Conservation (phyloP, 2,888 invertebrate genomes). For the Acanthosepion esculentum region DNA sequence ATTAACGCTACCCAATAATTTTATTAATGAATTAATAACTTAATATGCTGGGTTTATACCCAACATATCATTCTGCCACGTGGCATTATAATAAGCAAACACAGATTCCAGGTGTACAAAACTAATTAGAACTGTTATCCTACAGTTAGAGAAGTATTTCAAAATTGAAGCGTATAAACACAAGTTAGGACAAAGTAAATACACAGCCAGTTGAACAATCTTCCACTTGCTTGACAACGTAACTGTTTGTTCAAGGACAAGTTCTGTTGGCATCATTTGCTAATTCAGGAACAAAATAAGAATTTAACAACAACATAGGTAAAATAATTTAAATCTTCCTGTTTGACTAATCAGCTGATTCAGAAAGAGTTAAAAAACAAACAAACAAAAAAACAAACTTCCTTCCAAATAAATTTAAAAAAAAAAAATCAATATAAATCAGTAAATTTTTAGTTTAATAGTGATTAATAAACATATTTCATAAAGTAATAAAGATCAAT, state of each 20-base stretch:
- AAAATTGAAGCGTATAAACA: neutral
- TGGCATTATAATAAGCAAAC: neutral
- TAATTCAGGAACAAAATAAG: neutral
- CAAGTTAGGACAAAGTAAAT: neutral
- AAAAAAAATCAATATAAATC: too few relatives aligned
- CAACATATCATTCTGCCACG: neutral
- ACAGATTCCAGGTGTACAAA: neutral
- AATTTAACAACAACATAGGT: neutral
- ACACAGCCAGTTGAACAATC: neutral
- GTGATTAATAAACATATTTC: too few relatives aligned
- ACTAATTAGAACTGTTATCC: conserved; percentile 4
- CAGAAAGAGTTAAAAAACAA: neutral
- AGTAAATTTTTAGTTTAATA: too few relatives aligned
- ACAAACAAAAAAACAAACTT: too few relatives aligned
- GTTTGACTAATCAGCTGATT: neutral
- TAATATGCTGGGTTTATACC: neutral
- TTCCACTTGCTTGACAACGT: neutral
- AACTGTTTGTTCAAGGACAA: neutral
- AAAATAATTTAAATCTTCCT: neutral
- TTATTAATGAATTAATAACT: neutral
- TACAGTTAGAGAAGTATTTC: neutral
- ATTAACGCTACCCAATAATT: neutral
- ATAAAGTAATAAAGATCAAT: too few relatives aligned
- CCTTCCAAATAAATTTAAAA: too few relatives aligned
- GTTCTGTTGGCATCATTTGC: neutral